Conservation (phyloP, 1,140 invertebrate genomes). For the Pseudoatta argentina region DNA sequence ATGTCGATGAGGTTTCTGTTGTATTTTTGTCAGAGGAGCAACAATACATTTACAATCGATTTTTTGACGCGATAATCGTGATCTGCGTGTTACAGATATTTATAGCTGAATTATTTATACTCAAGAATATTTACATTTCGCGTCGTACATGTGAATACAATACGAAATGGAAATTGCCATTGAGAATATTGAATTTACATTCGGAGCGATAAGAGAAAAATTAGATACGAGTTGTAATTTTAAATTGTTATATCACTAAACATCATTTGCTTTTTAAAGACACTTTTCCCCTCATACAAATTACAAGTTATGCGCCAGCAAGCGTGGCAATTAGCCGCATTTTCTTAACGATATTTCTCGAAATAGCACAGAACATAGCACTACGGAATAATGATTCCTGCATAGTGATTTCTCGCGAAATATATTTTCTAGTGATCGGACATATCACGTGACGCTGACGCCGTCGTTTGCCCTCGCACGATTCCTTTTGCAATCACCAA, state of each 20-base stretch:
- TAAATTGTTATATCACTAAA: slow-evolving; percentile 8
- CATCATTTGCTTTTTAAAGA: slow-evolving; percentile 13
- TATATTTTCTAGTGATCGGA: neutral
- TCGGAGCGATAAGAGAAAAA: neutral
- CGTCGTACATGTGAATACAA: no score
- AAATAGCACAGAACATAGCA: slow-evolving; percentile 2
- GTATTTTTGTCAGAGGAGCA: neutral
- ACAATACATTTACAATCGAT: slow-evolving; percentile 7
- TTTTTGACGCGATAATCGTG: neutral
- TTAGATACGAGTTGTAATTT: neutral
- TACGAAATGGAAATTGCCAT: neutral
- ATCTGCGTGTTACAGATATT: no score
- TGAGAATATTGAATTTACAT: neutral
- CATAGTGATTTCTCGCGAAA: neutral
- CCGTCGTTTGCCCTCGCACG: slow-evolving; percentile 18
- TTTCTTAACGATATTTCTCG: slow-evolving; percentile 41
- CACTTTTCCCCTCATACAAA: slow-evolving; percentile 36
- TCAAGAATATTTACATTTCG: neutral
- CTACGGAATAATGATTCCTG: slow-evolving; percentile 8
- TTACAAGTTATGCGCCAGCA: slow-evolving; percentile 25
- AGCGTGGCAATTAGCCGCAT: slow-evolving; percentile 26
- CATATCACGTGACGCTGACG: neutral
- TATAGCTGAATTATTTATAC: neutral
- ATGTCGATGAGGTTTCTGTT: neutral
- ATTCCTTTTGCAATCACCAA: neutral